Base-by-base conservation (phyloP, 2,113 vertebrate genomes). In the Centropristis striata region DNA sequence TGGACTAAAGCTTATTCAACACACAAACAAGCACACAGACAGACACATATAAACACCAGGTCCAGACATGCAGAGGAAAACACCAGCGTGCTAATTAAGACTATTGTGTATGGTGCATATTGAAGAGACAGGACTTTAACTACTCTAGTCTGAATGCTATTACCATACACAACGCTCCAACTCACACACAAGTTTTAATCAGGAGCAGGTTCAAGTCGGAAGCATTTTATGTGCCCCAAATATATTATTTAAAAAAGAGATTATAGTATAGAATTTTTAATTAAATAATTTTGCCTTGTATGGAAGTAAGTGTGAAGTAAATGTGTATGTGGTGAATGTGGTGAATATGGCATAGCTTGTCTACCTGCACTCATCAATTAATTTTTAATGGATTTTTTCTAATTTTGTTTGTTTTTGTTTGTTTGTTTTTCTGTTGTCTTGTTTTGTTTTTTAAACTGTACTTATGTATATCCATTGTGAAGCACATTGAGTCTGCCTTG, bases 51-150 rank as follows among this genome's bases (percentile, higher is more conserved):
- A 18, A 25, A 57, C 60, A 54, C 51, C 41, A 53, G 37, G 72
- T 67, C 79, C 70, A 74, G 71, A 80, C 78, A 71, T 69, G 73
- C 10, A 79, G 42, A 55, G 54, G 10, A 68, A 84, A 78, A 74
- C 67, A 65, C 57, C 53, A 76, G 53, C 16, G 51, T 75, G 71
- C 51, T 59, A 67, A 90, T 83, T 86, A 78, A 54, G 14, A 65
- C 21, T 25, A 21, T 54, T 46, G 57, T 60, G 14, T 39, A 53
- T 54, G 50, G 42, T 61, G 21, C 64, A 75, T 65, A 83, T 75
- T 80, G 8, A 46, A 61, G 13, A 47, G 5, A 44, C 18, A 21
- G 39, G 32, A 75, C 18, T 70, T 8, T 11, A 64, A 55, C n/a
- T 72, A 46, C 37, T 61, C 15, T 11, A 8, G n/a, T 73, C 9